A percentile compares a stretch with the other conserved stretches of the same genome.
These are phyloP conservation scores for Tichodroma muraria DNA, from an alignment of 2,113 vertebrate species.

Conservation along the genomic window DNA sequence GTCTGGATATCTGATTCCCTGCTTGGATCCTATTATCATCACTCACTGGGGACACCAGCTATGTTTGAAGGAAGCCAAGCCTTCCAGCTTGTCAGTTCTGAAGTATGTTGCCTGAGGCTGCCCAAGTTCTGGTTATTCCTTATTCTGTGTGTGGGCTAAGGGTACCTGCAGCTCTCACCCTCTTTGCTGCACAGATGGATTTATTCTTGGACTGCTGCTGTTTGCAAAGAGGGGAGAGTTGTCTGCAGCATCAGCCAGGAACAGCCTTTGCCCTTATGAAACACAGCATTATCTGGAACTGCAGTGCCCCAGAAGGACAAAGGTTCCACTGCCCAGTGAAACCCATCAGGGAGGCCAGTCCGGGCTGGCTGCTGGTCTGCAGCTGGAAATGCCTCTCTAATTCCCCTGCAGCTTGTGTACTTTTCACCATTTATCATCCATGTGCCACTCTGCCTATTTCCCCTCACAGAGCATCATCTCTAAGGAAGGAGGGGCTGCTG, in stretches of 20 bases:
- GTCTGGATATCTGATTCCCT: neutral
- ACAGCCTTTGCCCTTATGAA: neutral
- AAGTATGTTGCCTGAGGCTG: constrained; percentile 23
- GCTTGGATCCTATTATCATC: neutral
- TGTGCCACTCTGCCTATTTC: neutral
- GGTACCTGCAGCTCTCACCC: neutral
- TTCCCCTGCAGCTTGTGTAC: neutral
- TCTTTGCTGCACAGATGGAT: neutral
- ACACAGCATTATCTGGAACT: fast-evolving
- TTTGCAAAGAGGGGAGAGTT: neutral
- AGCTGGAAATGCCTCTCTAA: neutral
- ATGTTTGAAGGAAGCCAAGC: constrained; percentile 11
- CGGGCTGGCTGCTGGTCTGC: neutral
- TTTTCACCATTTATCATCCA: neutral
- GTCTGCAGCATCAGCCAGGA: neutral
- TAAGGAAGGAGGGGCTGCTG: neutral
- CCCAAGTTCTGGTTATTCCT: neutral
- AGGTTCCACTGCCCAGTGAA: neutral
- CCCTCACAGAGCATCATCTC: neutral
- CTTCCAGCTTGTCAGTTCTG: constrained; percentile 28
- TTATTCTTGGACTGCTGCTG: neutral
- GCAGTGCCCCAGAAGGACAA: neutral
- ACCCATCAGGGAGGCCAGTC: neutral
- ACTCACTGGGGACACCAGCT: constrained; percentile 12
- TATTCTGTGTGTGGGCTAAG: neutral